A percentile compares a stretch with the other conserved stretches of the same genome.
These are phyloP conservation scores for Buphagus erythrorhynchus DNA, from an alignment of 2,797 vertebrate genomes.

Conservation along the genomic window DNA sequence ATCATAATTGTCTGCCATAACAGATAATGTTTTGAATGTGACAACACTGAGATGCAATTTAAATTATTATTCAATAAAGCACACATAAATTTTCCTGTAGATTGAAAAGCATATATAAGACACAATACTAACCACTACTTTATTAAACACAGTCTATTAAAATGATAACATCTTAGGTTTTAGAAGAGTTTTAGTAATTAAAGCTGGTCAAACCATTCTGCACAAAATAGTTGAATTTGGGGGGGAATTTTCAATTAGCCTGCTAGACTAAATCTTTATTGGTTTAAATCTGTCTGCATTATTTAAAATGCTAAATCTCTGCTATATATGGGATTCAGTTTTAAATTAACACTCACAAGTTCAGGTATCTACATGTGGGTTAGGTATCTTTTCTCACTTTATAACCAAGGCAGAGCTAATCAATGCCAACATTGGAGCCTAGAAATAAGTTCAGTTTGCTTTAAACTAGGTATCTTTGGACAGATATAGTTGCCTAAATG, in stretches of 20 bases:
- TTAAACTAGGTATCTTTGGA: not conserved
- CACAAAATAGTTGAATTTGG: not conserved
- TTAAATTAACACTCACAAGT: not conserved
- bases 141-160: conserved; percentile 1
- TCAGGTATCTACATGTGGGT: not conserved
- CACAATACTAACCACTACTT: not conserved
- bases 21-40: not conserved
- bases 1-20: not conserved
- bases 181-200: not conserved
- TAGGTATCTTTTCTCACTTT: not conserved
- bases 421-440: not conserved
- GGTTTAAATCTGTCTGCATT: not conserved
- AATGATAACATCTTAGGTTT: not conserved
- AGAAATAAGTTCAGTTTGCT: not conserved
- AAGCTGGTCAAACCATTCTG: not conserved
- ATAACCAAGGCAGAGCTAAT: not conserved
- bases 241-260: not conserved
- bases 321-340: not conserved
- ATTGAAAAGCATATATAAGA: not conserved
- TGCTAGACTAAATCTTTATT: not conserved
- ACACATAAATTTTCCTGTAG: not conserved
- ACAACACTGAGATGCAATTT: not conserved
- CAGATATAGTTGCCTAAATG: not conserved
- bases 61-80: not conserved
- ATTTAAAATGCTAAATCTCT: not conserved